Evolutionary conservation across 1,140 invertebrate genomes (phyloP).

Genomic region (Calosoma granatense): DNA sequence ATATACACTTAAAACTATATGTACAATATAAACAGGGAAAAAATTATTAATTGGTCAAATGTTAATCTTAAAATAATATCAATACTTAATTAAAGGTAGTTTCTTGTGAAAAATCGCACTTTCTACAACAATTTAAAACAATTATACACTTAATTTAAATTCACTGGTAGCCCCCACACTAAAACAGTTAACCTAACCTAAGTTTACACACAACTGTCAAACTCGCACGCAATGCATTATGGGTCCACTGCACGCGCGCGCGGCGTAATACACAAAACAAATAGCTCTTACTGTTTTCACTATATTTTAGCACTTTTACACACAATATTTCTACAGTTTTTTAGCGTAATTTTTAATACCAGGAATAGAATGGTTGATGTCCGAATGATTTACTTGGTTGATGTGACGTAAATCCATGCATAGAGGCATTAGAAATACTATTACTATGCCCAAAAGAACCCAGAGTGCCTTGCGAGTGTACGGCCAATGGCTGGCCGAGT

Average conservation of each 20-base stretch:
- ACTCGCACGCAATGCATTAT: too few species aligned
- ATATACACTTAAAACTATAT: neutral
- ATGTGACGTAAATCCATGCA: slow-evolving; percentile 22
- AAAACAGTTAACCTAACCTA: too few species aligned
- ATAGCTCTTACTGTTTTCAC: too few species aligned
- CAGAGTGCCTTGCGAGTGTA: slow-evolving; percentile 17
- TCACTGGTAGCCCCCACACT: neutral
- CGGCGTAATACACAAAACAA: too few species aligned
- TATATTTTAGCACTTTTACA: too few species aligned
- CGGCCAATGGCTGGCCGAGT: slow-evolving; percentile 20
- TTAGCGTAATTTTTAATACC: slow-evolving; percentile 19
- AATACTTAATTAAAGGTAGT: too few species aligned
- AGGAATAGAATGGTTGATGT: slow-evolving; percentile 26
- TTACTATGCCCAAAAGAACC: slow-evolving; percentile 24
- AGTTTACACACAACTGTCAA: too few species aligned
- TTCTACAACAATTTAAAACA: neutral
- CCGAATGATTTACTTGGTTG: slow-evolving; percentile 23
- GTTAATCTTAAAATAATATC: too few species aligned
- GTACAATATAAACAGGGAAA: neutral
- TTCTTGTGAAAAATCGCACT: too few species aligned
- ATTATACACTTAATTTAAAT: neutral
- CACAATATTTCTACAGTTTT: neutral
- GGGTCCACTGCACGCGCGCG: too few species aligned
- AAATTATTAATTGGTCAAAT: neutral
- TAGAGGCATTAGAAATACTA: slow-evolving; percentile 17